A percentile compares a stretch with the other conserved stretches of the same genome.
These are phyloP conservation scores for Lateolabrax maculatus DNA, from an alignment of 2,797 vertebrate species.

Conservation along the genomic window DNA sequence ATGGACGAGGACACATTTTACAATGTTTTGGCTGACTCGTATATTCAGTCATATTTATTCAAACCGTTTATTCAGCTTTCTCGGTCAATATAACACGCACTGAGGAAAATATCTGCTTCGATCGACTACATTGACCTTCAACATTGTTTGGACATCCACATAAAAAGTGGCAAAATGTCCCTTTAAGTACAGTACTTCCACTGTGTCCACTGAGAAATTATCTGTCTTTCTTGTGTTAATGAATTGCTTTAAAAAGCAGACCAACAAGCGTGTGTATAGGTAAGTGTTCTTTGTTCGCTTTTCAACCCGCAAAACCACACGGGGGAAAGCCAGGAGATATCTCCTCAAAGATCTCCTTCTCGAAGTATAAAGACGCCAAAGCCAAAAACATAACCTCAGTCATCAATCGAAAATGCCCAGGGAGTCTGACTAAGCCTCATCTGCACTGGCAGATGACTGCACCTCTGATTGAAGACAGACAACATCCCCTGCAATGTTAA, in stretches of 20 bases:
- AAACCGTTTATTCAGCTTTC: too few species aligned
- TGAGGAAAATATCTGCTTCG: too few species aligned
- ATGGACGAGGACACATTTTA: too few species aligned
- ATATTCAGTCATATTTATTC: too few species aligned
- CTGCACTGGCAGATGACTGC: slow-evolving; percentile 46
- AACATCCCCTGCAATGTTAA: slow-evolving; percentile 43
- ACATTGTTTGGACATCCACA: too few species aligned
- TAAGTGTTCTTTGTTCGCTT: slow-evolving; percentile 21
- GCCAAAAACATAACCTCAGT: slow-evolving; percentile 37
- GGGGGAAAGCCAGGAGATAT: slow-evolving; percentile 10
- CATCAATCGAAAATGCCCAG: slow-evolving; percentile 32
- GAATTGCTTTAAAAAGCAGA: slow-evolving; percentile 12
- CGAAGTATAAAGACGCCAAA: slow-evolving; percentile 23
- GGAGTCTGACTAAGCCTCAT: slow-evolving; percentile 35
- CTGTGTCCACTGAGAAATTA: not conserved
- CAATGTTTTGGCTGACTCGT: too few species aligned
- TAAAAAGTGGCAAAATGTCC: too few species aligned
- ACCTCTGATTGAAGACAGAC: slow-evolving; percentile 67
- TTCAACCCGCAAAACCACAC: slow-evolving; percentile 31
- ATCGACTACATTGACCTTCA: too few species aligned
- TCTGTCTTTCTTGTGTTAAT: slow-evolving; percentile 32
- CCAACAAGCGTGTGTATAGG: slow-evolving; percentile 7
- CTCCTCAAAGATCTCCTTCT: slow-evolving; percentile 28
- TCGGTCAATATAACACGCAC: too few species aligned
- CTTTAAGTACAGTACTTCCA: too few species aligned